Conservation (phyloP, 35 echinoderm and acorn worm genomes). For the Acanthaster planci region DNA sequence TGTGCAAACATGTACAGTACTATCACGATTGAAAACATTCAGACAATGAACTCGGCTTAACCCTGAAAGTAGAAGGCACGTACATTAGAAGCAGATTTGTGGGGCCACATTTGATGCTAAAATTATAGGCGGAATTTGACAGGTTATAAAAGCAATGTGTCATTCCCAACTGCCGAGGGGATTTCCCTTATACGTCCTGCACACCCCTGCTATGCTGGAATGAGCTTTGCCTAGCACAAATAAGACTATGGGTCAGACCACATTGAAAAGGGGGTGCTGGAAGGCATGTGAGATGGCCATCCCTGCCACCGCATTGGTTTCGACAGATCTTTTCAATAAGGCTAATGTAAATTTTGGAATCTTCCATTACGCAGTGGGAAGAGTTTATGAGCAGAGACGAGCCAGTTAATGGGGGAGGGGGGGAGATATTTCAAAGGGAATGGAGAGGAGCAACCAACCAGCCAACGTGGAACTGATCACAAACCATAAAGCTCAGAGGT, state of each 20-base stretch:
- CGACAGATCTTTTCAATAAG: neutral
- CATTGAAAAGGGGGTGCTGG: neutral
- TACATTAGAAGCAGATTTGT: too few species aligned
- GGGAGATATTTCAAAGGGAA: too few species aligned
- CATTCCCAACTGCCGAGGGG: neutral
- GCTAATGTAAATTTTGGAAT: neutral
- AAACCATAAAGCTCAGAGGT: too few species aligned
- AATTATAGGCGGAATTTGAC: neutral
- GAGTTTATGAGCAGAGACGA: neutral
- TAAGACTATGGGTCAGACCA: neutral
- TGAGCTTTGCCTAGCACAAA: neutral
- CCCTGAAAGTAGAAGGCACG: too few species aligned
- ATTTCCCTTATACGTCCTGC: neutral
- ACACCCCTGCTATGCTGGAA: neutral
- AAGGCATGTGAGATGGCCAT: neutral
- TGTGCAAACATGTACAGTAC: too few species aligned
- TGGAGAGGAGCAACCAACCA: too few species aligned
- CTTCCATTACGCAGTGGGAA: neutral
- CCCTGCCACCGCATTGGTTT: neutral
- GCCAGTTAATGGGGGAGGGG: too few species aligned
- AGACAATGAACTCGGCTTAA: too few species aligned
- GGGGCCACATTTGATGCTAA: too few species aligned
- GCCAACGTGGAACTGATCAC: too few species aligned
- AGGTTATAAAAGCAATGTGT: slow-evolving; percentile 1
- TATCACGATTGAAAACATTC: too few species aligned